Conservation (phyloP, 2,888 invertebrate species). For the Megamerina dolium region DNA sequence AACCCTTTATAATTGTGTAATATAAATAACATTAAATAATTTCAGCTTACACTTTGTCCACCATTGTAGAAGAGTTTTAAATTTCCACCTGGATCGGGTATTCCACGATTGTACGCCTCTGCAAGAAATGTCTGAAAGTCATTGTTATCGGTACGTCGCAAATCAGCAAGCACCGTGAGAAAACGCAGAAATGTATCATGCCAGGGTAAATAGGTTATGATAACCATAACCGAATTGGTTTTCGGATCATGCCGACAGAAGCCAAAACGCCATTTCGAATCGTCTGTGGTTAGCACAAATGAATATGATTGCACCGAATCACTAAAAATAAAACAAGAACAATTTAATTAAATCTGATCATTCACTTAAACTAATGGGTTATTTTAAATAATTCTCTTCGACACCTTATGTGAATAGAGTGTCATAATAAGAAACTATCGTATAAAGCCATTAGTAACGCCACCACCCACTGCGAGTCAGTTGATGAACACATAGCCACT, state of each 20-base stretch:
- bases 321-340: constrained; percentile 50
- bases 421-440: too few relatives aligned
- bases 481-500: too few relatives aligned
- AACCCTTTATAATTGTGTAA: too few relatives aligned
- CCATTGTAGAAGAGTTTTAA: constrained; percentile 58
- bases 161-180: constrained; percentile 40
- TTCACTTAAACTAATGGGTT: background rate
- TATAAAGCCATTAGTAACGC: too few relatives aligned
- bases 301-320: constrained; percentile 88
- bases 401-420: too few relatives aligned
- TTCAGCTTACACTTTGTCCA: constrained; percentile 54
- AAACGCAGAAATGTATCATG: constrained; percentile 79
- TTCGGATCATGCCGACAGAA: constrained; percentile 94
- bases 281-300: constrained; percentile 90
- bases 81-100: constrained; percentile 64
- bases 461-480: too few relatives aligned
- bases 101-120: constrained; percentile 60
- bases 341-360: constrained; percentile 6
- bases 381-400: too few relatives aligned
- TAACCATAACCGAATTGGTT: constrained; percentile 75
- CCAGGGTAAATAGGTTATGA: constrained; percentile 91
- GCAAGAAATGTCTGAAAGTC: constrained; percentile 55
- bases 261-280: constrained; percentile 95
- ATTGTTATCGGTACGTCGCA: constrained; percentile 35
- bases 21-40: too few relatives aligned